A percentile compares a stretch with the other conserved stretches of the same genome.
phyloP scores from a whole-genome alignment of 2,888 invertebrate species.

The Cosmia trapezina region DNA sequence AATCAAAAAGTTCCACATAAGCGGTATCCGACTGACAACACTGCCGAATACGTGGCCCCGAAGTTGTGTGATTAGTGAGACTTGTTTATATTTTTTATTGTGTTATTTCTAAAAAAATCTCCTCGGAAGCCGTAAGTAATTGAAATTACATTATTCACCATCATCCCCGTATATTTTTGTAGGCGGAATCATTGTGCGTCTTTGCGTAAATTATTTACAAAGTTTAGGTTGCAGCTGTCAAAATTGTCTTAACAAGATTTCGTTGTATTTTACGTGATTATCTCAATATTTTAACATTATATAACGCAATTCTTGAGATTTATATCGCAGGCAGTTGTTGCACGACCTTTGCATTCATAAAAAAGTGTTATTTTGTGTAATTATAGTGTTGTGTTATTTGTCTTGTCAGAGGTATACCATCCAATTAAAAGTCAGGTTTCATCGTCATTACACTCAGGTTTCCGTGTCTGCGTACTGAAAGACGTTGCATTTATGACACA shows the following conservation, averaged over 20 bases:
- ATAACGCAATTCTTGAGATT: slow-evolving; percentile 48
- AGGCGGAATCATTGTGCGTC: slow-evolving; percentile 50
- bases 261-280: slow-evolving; percentile 64
- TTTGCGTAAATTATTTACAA: slow-evolving; percentile 67
- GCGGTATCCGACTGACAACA: slow-evolving; percentile 85
- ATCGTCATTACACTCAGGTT: slow-evolving; percentile 35
- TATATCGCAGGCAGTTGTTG: slow-evolving; percentile 2
- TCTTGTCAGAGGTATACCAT: slow-evolving; percentile 38
- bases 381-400: slow-evolving; percentile 33
- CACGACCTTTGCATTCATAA: slow-evolving; percentile 13
- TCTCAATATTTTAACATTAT: slow-evolving; percentile 54
- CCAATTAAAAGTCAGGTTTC: slow-evolving; percentile 51
- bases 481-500: slow-evolving; percentile 11
- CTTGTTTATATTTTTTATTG: slow-evolving; percentile 89
- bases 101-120: slow-evolving; percentile 78
- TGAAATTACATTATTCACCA: slow-evolving; percentile 55
- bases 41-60: slow-evolving; percentile 89
- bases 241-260: slow-evolving; percentile 71
- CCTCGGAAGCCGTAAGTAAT: slow-evolving; percentile 83
- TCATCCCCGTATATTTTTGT: slow-evolving; percentile 50
- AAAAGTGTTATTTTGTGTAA: slow-evolving; percentile 37
- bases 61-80: slow-evolving; percentile 80
- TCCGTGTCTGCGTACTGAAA: slow-evolving; percentile 28
- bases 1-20: slow-evolving; percentile 89
- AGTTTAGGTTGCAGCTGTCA: slow-evolving; percentile 82